Base-by-base conservation (phyloP, 2,797 vertebrate species). In the Eptatretus atami region DNA sequence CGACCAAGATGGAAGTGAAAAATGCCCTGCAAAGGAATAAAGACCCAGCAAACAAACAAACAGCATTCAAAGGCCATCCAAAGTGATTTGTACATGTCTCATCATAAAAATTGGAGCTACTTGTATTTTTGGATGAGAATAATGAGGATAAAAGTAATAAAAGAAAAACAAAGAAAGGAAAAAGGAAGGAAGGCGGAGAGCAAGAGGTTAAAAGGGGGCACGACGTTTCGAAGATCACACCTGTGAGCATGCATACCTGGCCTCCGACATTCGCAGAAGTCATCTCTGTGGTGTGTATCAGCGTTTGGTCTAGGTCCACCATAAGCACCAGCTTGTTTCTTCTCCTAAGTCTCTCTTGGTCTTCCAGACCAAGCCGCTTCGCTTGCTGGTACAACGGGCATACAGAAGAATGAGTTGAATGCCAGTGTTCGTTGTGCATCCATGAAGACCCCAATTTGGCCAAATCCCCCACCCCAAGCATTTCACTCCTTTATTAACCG, bases 211-310 rank as follows among this genome's bases (percentile, higher is more conserved):
- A 5, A 52, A 44, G 31, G 31, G 31, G 31, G 31, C 31, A 44
- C 6, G 31, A 44, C 31, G 31, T 44, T 44, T 44, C 31, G 6
- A 44, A 44, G 31, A 44, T 44, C 31, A 44, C 31, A 44, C 31
- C 31, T 44, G 31, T 44, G 31, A 44, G 31, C 31, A 44, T 44
- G 3, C 65, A 54, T 72, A 94, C 92, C 76, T 83, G 90, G 68
- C 82, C 88, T 63, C 87, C 86, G 82, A 95, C 83, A 54, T 81
- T 81, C 64, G 79, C 84, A 71, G 81, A 90, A 71, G 82, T 82
- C 71, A 90, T 86, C 67, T 98, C 92, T 1, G 92, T 98, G 3
- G 92, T 96, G 72, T 98, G 92, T 70, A 96, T 98, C 68, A 98
- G 73, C 0, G 92, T 98, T 79, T 96, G 90, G 74, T 96, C 92